Evolutionary conservation across 92 coral and sea anemone genomes (phyloP).

Genomic region (Umimayanthus chanpuru): DNA sequence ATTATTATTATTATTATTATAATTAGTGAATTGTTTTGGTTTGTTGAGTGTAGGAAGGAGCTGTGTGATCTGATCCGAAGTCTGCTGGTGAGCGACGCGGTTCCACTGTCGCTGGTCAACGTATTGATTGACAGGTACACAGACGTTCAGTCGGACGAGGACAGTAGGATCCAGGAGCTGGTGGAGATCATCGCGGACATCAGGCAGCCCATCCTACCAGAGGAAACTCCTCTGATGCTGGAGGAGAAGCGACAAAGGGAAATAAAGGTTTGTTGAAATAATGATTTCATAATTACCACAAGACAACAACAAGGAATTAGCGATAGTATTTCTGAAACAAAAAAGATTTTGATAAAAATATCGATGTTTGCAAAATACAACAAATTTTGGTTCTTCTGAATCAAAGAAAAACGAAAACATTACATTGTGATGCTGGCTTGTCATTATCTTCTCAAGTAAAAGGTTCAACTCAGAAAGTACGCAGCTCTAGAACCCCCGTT

Average conservation of each 20-base stretch:
- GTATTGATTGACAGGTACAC: conserved; percentile 75
- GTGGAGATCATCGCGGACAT: conserved; percentile 96
- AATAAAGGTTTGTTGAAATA: conserved; percentile 66
- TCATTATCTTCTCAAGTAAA: no score
- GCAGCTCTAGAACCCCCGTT: no score
- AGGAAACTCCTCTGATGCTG: conserved; percentile 79
- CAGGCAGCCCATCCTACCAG: conserved; percentile 82
- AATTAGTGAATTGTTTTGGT: neutral
- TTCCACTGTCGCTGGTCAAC: conserved; percentile 73
- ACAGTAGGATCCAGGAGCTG: conserved; percentile 78
- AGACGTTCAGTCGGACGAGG: conserved; percentile 83
- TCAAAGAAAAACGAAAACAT: no score
- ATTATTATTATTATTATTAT: no score
- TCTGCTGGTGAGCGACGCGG: conserved; percentile 73
- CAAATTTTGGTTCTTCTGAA: no score
- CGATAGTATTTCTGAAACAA: no score
- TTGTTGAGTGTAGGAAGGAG: conserved; percentile 66
- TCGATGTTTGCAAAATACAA: no score
- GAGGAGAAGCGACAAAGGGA: conserved; percentile 83
- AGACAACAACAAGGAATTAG: no score
- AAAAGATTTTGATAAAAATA: no score
- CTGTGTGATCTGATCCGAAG: conserved; percentile 80
- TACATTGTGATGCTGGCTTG: no score
- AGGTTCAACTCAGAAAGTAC: no score
- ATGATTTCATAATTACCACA: no score